Evolutionary conservation across 2,113 vertebrate genomes (phyloP).

Genomic region (Rhinolophus sinicus): DNA sequence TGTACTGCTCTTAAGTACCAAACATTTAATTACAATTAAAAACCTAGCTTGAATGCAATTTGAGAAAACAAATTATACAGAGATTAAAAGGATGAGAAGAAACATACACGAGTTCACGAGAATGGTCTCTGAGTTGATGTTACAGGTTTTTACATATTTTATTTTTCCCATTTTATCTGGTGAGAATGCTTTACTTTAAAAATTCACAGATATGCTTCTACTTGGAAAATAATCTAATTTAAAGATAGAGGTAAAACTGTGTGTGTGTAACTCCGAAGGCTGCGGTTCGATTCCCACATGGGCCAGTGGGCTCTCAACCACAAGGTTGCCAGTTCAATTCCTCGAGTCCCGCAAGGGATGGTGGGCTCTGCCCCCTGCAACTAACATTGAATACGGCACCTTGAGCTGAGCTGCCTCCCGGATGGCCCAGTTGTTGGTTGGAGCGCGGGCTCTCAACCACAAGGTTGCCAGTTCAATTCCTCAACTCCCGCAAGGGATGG

Average conservation of each 20-base stretch:
- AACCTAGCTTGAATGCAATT: slow-evolving; percentile 34
- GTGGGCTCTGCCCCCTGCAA: no score
- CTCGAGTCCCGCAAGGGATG: no score
- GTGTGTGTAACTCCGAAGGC: no score
- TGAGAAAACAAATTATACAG: slow-evolving; percentile 6
- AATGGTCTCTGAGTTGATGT: not conserved
- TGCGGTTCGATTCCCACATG: no score
- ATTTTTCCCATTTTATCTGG: not conserved
- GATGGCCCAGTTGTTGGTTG: no score
- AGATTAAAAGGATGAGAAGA: not conserved
- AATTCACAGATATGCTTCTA: not conserved
- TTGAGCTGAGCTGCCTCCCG: no score
- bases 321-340: no score
- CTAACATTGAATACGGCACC: no score
- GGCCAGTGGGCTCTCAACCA: no score
- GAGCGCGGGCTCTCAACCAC: no score
- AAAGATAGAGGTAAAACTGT: not conserved
- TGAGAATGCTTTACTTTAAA: not conserved
- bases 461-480: no score
- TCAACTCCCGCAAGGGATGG: no score
- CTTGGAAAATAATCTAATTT: not conserved
- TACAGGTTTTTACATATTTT: not conserved
- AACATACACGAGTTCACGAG: not conserved
- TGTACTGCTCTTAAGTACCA: not conserved
- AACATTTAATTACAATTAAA: slow-evolving; percentile 37